These are phyloP conservation scores for Onychorhynchus coronatus DNA, from an alignment of 2,113 vertebrate genomes.

Conservation along the genomic window DNA sequence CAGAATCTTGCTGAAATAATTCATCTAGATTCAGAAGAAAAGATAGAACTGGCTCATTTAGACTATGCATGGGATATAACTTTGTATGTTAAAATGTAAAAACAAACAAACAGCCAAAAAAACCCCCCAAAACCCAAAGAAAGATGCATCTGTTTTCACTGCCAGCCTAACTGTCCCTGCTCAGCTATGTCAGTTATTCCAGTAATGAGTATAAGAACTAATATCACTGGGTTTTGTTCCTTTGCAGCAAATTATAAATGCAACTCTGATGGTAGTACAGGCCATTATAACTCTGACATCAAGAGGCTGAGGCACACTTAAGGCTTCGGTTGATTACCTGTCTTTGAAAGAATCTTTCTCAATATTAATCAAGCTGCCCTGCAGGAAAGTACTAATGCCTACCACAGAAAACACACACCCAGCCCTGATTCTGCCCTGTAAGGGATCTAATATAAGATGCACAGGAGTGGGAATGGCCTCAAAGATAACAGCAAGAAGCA, in stretches of 20 bases:
- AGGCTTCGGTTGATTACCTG: neutral
- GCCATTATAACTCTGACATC: neutral
- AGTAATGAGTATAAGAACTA: neutral
- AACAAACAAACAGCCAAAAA: neutral
- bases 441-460: neutral
- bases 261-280: neutral
- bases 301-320: neutral
- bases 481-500: neutral
- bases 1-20: neutral
- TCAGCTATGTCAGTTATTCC: neutral
- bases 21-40: neutral
- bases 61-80: neutral
- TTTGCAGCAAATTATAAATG: neutral
- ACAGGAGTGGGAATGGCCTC: neutral
- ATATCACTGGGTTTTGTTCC: neutral
- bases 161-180: neutral
- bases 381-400: neutral
- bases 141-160: neutral
- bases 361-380: constrained; percentile 7
- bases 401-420: neutral
- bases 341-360: constrained; percentile 9
- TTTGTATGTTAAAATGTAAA: neutral
- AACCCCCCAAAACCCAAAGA: neutral
- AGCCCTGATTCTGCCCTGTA: neutral
- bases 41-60: neutral